These are phyloP conservation scores for Orthosia cruda DNA, from an alignment of 2,888 invertebrate species.

Conservation along the genomic window DNA sequence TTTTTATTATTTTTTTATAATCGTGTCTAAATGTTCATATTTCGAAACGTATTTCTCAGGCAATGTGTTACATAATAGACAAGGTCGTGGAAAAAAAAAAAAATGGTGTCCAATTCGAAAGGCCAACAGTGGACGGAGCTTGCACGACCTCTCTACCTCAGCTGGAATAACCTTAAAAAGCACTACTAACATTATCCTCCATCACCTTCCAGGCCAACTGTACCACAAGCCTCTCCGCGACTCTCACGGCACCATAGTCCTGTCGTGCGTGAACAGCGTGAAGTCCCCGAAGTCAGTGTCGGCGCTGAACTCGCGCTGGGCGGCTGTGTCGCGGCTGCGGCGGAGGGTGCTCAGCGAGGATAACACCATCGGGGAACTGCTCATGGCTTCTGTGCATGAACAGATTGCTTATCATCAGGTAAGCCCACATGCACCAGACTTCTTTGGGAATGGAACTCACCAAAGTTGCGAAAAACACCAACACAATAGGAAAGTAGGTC, in stretches of 20 bases:
- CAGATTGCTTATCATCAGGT: conserved; percentile 91
- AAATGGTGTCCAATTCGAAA: no score
- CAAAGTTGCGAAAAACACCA: no score
- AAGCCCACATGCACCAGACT: neutral
- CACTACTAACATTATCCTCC: neutral
- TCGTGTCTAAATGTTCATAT: no score
- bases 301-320: conserved; percentile 98
- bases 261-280: conserved; percentile 96
- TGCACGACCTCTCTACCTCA: no score
- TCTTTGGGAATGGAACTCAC: no score
- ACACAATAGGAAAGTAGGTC: no score
- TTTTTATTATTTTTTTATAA: no score
- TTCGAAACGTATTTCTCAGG: no score
- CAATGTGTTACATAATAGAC: no score
- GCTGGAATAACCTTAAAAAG: neutral
- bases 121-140: no score
- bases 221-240: conserved; percentile 98
- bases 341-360: conserved; percentile 95
- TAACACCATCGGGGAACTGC: conserved; percentile 95
- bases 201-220: conserved; percentile 93
- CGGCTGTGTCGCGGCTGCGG: conserved; percentile 96
- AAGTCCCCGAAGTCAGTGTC: conserved; percentile 97
- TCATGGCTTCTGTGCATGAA: conserved; percentile 97
- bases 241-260: conserved; percentile 97
- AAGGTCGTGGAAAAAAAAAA: no score